A percentile compares a stretch with the other conserved stretches of the same genome.
phyloP scores from a whole-genome alignment of 2,888 invertebrate genomes.

The Heliconius ethilla region DNA sequence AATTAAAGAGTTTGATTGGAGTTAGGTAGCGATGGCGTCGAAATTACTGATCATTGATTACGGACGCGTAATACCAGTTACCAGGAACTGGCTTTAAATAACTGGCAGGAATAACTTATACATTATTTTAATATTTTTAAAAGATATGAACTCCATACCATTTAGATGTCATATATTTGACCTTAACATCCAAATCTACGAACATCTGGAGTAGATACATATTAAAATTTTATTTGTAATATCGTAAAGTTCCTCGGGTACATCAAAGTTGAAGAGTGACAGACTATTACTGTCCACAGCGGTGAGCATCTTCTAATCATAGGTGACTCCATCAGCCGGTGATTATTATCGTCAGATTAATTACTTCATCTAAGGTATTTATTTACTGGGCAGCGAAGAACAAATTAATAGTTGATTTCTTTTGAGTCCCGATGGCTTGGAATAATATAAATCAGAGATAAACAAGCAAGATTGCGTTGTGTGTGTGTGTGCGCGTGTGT shows the following conservation, averaged over 20 bases:
- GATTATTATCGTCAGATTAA: constrained; percentile 71
- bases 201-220: constrained; percentile 2
- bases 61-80: constrained; percentile 43
- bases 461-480: constrained; percentile 72
- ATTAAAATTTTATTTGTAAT: constrained; percentile 31
- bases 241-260: constrained; percentile 40
- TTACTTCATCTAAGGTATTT: constrained; percentile 75
- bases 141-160: background rate
- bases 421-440: constrained; percentile 71
- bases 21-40: constrained; percentile 42
- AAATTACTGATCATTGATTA: constrained; percentile 45
- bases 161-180: background rate
- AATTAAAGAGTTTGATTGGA: constrained; percentile 42
- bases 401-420: constrained; percentile 77
- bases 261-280: constrained; percentile 44
- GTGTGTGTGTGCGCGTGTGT: constrained; percentile 46
- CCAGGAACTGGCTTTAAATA: constrained; percentile 30
- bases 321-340: constrained; percentile 57
- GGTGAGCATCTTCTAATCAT: constrained; percentile 50
- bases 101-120: too few relatives aligned
- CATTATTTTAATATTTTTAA: constrained; percentile 2
- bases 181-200: background rate
- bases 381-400: constrained; percentile 65
- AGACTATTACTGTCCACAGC: constrained; percentile 44
- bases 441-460: constrained; percentile 81